These are phyloP conservation scores for Morpho achilles DNA, from an alignment of 2,888 invertebrate species.

Conservation along the genomic window DNA sequence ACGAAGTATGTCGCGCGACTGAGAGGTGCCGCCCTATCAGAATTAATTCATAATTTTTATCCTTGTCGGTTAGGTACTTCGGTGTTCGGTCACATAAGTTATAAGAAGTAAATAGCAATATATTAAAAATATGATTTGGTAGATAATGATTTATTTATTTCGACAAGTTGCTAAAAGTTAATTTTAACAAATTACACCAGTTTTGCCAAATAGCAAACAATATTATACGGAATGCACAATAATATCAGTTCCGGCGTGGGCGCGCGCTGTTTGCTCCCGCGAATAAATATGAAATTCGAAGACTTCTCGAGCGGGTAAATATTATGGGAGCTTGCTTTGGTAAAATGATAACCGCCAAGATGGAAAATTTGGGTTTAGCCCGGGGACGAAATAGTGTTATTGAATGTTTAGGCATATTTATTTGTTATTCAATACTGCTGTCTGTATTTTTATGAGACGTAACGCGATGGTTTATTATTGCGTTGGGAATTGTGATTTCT, in stretches of 20 bases:
- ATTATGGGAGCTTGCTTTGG: constrained; percentile 74
- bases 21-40: constrained; percentile 75
- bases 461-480: no score
- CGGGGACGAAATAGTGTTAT: constrained; percentile 42
- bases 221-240: constrained; percentile 80
- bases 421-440: no score
- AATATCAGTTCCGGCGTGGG: constrained; percentile 77
- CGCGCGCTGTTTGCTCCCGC: constrained; percentile 65
- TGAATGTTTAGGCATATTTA: constrained; percentile 13
- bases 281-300: constrained; percentile 80
- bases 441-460: background rate
- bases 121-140: no score
- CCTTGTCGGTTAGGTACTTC: constrained; percentile 37
- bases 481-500: no score
- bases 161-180: no score
- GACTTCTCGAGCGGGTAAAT: constrained; percentile 70
- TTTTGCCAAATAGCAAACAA: constrained; percentile 80
- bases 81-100: constrained; percentile 12
- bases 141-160: no score
- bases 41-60: constrained; percentile 77
- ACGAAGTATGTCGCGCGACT: constrained; percentile 73
- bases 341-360: constrained; percentile 77
- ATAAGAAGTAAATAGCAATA: no score
- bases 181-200: no score
- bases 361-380: constrained; percentile 73